Conservation (phyloP, 2,113 vertebrate genomes). For the Agapornis roseicollis region DNA sequence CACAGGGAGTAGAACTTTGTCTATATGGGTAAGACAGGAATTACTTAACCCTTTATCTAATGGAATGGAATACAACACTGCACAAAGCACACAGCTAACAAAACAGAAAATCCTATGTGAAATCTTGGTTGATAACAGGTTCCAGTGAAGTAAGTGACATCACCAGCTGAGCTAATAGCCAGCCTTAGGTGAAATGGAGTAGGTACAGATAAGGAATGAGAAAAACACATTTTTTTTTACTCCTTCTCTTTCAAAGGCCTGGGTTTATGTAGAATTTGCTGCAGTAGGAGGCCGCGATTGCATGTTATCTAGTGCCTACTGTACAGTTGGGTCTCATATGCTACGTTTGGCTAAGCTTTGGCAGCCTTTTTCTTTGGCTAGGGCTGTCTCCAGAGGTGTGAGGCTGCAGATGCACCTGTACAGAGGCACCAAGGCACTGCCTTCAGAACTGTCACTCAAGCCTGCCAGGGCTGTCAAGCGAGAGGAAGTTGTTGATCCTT, state of each 20-base stretch:
- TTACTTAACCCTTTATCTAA: constrained; percentile 60
- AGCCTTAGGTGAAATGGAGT: constrained; percentile 53
- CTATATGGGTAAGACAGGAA: constrained; percentile 36
- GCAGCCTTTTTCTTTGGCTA: background rate
- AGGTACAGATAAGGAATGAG: constrained; percentile 35
- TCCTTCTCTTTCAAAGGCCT: background rate
- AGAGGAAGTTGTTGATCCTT: background rate
- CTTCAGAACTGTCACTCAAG: constrained; percentile 43
- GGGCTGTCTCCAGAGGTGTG: background rate
- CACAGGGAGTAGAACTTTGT: constrained; percentile 57
- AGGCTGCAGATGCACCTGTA: background rate
- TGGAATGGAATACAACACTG: constrained; percentile 28
- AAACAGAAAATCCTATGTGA: constrained; percentile 31
- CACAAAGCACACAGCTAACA: background rate
- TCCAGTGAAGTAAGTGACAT: constrained; percentile 60
- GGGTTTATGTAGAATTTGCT: constrained; percentile 25
- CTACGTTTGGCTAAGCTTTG: background rate
- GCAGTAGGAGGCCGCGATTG: constrained; percentile 1
- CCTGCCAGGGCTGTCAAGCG: background rate
- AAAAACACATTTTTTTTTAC: constrained; percentile 5
- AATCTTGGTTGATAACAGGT: constrained; percentile 43
- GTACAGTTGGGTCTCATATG: background rate
- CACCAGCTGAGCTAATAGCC: constrained; percentile 60
- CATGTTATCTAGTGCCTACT: background rate
- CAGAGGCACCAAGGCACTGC: background rate